Percentiles rank a stretch among this genome's conserved stretches.
These are phyloP conservation scores for Mustela nigripes DNA, from an alignment of 2,113 vertebrate species.

Conservation along the genomic window DNA sequence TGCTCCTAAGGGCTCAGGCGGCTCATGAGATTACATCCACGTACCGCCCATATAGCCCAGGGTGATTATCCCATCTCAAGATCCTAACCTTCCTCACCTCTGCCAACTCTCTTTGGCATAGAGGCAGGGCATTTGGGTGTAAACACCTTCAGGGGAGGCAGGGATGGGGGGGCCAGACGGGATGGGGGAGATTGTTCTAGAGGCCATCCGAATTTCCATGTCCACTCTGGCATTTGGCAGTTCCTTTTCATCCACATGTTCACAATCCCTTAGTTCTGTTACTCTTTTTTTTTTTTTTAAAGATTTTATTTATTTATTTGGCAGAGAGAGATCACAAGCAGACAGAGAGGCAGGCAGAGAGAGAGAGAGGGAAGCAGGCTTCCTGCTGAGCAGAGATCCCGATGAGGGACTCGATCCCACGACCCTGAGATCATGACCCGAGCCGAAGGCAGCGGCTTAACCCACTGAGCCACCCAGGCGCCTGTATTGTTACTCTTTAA, in stretches of 20 bases:
- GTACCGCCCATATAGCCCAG: background rate
- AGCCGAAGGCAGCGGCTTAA: too few relatives aligned
- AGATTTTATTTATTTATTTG: too few relatives aligned
- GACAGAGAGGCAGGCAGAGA: too few relatives aligned
- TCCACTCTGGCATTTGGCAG: background rate
- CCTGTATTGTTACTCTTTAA: background rate
- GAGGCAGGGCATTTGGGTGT: background rate
- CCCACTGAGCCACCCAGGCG: too few relatives aligned
- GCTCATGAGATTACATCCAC: background rate
- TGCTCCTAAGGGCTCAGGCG: background rate
- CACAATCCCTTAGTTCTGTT: background rate
- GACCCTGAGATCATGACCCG: too few relatives aligned
- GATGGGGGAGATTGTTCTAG: background rate
- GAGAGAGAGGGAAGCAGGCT: too few relatives aligned
- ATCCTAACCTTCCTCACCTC: background rate
- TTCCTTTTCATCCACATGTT: background rate
- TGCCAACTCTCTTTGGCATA: background rate
- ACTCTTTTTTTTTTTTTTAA: background rate
- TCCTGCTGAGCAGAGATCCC: too few relatives aligned
- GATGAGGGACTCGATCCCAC: too few relatives aligned
- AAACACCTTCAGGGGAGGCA: background rate
- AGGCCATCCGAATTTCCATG: background rate
- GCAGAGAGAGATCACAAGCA: too few relatives aligned
- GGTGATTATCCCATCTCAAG: background rate
- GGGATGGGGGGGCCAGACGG: too few relatives aligned